A percentile compares a stretch with the other conserved stretches of the same genome.
These are phyloP conservation scores for Lycorma delicatula DNA, from an alignment of 1,140 invertebrate genomes.

Conservation along the genomic window DNA sequence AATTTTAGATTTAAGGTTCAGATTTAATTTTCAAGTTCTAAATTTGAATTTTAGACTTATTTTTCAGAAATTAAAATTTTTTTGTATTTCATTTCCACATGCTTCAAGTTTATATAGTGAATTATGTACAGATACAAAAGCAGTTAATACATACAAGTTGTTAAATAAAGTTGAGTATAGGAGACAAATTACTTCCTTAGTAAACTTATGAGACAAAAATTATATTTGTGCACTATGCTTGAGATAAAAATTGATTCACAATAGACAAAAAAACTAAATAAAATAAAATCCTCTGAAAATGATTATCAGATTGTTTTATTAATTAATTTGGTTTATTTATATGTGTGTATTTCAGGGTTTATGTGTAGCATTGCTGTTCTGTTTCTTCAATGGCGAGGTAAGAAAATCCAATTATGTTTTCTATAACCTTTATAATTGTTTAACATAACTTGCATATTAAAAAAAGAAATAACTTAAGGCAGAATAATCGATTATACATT, in stretches of 20 bases:
- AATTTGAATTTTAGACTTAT: too few relatives aligned
- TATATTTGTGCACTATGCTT: not conserved
- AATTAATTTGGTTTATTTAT: constrained; percentile 9
- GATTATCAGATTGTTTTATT: not conserved
- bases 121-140: too few relatives aligned
- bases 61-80: too few relatives aligned
- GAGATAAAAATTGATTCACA: not conserved
- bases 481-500: too few relatives aligned
- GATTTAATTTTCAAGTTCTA: too few relatives aligned
- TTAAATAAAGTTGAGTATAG: not conserved
- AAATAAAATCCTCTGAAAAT: not conserved
- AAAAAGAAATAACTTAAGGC: too few relatives aligned
- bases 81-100: too few relatives aligned
- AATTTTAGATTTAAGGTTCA: too few relatives aligned
- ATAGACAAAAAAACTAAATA: not conserved
- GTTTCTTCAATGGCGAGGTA: constrained; percentile 93
- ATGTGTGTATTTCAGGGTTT: constrained; percentile 61
- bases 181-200: not conserved
- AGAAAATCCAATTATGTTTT: too few relatives aligned
- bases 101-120: too few relatives aligned
- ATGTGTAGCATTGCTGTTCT: constrained; percentile 84
- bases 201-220: not conserved
- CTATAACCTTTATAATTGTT: too few relatives aligned
- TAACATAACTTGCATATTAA: too few relatives aligned
- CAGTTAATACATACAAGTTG: not conserved